Evolutionary conservation across 1,140 invertebrate genomes (phyloP), one percentile per base, ranked within the genome.

Genomic region (Anthonomus grandis): DNA sequence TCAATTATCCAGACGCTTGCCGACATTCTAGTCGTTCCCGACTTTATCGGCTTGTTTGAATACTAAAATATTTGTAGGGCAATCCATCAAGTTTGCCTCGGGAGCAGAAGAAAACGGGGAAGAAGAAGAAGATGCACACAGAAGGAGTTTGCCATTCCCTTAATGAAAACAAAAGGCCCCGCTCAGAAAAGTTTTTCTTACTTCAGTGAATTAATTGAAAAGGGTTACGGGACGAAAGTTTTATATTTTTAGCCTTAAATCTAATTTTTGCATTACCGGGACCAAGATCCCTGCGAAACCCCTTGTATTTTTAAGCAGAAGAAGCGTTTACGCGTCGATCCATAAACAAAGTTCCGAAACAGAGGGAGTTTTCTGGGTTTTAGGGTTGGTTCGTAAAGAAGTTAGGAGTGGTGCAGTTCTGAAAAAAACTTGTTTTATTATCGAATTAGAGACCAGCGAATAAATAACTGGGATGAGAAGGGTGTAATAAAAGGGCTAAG

Each of bases 41-140:
- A 64, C 60, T 66, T 64, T 63, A 66, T 63, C 58, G 60, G 61
- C 45, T 62, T 60, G 63, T 65, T 67, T 67, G 65, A 65, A 67
- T 67, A 63, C 60, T 67, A 67, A 67, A 67, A 67, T 67, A 65
- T 67, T 67, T 67, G 65, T 63, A 48, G 49, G 63, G 63, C 61
- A 67, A 67, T 67, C 65, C 63, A 67, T 67, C 65, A 67, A 65
- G 60, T 49, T 59, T 18, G 48, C 45, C 21, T 45, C 48, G 49
- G 31, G n/a, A n/a, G n/a, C n/a, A n/a, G n/a, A n/a, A n/a, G n/a
- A n/a, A n/a, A n/a, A n/a, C n/a, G n/a, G n/a, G n/a, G n/a, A n/a
- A n/a, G n/a, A n/a, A n/a, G n/a, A n/a, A n/a, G n/a, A n/a, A n/a
- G n/a, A n/a, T n/a, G n/a, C n/a, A n/a, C n/a, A n/a, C n/a, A n/a